Conservation (phyloP, 2,113 vertebrate genomes). For the Lophius piscatorius region DNA sequence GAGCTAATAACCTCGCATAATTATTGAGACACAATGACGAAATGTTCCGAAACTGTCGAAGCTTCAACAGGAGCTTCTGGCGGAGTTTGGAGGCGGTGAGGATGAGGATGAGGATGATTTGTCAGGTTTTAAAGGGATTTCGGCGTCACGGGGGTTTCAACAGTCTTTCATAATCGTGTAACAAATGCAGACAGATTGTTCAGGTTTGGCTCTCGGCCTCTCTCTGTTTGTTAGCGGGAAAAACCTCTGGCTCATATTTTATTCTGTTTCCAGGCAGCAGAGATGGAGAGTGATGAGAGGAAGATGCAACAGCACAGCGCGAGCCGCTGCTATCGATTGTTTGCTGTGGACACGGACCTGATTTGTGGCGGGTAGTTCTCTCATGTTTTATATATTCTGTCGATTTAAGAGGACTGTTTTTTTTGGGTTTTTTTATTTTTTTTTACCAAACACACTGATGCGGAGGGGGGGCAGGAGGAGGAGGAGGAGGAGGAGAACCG, state of each 20-base stretch:
- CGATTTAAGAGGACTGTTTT: no score
- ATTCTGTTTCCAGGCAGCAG: conserved; percentile 47
- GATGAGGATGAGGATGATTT: conserved; percentile 40
- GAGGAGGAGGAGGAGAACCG: no score
- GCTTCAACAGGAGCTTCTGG: conserved; percentile 50
- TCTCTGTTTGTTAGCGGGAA: conserved; percentile 13
- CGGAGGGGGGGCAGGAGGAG: no score
- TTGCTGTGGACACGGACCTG: conserved; percentile 6
- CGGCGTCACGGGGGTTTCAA: conserved; percentile 40
- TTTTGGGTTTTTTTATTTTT: no score
- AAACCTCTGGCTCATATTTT: conserved; percentile 36
- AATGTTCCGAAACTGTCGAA: conserved; percentile 74
- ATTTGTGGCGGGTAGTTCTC: background rate
- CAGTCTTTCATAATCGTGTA: conserved; percentile 47
- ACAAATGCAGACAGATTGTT: conserved; percentile 58
- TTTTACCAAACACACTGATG: no score
- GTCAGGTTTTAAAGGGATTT: conserved; percentile 56
- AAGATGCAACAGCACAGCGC: conserved; percentile 44
- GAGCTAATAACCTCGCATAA: conserved; percentile 77
- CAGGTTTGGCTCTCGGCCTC: conserved; percentile 24
- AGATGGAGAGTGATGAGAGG: conserved; percentile 53
- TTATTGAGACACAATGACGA: conserved; percentile 75
- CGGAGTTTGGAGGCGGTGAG: conserved; percentile 45
- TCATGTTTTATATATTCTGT: conserved; percentile 15
- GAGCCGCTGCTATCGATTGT: conserved; percentile 32